Conservation (phyloP, 1,140 invertebrate genomes). For the Oedothorax gibbosus region DNA sequence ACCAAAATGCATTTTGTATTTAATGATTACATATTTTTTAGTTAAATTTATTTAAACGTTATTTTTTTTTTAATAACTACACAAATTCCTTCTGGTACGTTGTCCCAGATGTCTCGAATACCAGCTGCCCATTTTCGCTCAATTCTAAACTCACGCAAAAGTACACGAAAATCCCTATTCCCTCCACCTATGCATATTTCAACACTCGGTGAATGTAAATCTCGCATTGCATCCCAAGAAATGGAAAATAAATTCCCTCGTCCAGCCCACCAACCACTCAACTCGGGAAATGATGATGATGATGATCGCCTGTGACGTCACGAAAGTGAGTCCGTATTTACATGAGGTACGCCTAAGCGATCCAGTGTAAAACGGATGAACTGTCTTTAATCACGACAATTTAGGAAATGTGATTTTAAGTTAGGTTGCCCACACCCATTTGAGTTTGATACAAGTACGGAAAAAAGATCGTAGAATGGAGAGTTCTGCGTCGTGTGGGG, state of each 20-base stretch:
- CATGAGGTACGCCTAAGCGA: constrained; percentile 14
- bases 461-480: too few species aligned
- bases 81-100: too few species aligned
- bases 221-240: constrained; percentile 38
- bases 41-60: too few species aligned
- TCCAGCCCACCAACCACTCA: constrained; percentile 10
- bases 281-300: constrained; percentile 57
- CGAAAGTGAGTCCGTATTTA: constrained; percentile 12
- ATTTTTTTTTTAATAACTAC: too few species aligned
- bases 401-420: constrained; percentile 54
- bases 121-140: constrained; percentile 30
- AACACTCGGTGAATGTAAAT: constrained; percentile 54
- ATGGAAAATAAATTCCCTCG: constrained; percentile 57
- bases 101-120: not conserved
- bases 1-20: too few species aligned
- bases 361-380: constrained; percentile 1
- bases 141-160: constrained; percentile 10
- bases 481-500: too few species aligned
- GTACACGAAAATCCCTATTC: constrained; percentile 25
- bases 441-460: not conserved
- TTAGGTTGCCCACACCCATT: constrained; percentile 21
- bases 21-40: too few species aligned
- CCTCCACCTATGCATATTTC: constrained; percentile 54
- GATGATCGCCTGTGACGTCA: constrained; percentile 55
- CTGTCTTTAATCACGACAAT: constrained; percentile 43